Percentiles rank a stretch among this genome's conserved stretches.
These are phyloP conservation scores for Pachyuromys duprasi DNA, from an alignment of 2,797 vertebrate species.

Conservation along the genomic window DNA sequence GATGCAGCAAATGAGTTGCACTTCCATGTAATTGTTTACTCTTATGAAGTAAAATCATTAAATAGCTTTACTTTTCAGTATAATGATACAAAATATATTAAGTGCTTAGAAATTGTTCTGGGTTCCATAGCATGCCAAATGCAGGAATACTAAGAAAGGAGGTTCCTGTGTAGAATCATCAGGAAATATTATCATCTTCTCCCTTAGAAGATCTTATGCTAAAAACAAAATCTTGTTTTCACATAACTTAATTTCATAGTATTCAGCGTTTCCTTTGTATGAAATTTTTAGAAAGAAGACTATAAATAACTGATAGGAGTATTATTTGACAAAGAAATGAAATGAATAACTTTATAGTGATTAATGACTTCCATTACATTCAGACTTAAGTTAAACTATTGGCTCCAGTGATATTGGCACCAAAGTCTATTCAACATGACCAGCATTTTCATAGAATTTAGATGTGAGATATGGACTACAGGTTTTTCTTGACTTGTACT, in stretches of 20 bases:
- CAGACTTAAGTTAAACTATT: conserved; percentile 16
- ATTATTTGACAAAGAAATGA: conserved; percentile 52
- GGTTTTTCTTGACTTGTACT: not conserved
- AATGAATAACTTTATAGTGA: conserved; percentile 44
- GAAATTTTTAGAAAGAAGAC: not conserved
- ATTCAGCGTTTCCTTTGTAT: not conserved
- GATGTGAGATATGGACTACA: not conserved
- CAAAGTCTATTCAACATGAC: not conserved
- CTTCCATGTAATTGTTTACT: not conserved
- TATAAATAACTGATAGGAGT: conserved; percentile 4
- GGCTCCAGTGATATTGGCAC: not conserved
- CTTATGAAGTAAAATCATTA: not conserved
- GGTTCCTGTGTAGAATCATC: not conserved
- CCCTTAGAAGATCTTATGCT: not conserved
- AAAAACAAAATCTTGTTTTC: conserved; percentile 48
- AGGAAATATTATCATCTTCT: not conserved
- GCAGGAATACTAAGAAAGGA: conserved; percentile 13
- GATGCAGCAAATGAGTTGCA: not conserved
- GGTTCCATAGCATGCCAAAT: not conserved
- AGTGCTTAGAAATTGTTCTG: not conserved
- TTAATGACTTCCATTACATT: conserved; percentile 51
- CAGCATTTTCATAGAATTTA: not conserved
- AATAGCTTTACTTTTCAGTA: conserved; percentile 32
- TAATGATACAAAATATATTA: not conserved
- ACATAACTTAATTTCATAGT: conserved; percentile 52